Evolutionary conservation across 2,888 invertebrate genomes (phyloP).

Genomic region (Xylophagus ater): DNA sequence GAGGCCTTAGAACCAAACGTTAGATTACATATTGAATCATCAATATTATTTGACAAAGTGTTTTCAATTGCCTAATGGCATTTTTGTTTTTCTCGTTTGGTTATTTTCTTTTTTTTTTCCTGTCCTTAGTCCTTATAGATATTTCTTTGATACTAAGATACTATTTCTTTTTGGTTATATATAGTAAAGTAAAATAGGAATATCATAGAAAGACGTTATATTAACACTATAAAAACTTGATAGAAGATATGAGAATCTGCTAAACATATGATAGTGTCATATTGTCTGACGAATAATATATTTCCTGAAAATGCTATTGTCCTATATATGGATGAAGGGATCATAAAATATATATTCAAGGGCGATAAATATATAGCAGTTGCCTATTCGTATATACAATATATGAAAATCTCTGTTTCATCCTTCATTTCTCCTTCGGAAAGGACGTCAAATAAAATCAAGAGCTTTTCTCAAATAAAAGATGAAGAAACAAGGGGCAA

Average conservation of each 20-base stretch:
- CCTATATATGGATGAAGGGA: too few species aligned
- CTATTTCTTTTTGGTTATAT: too few species aligned
- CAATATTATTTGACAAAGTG: conserved; percentile 17
- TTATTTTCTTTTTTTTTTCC: conserved; percentile 6
- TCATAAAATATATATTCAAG: too few species aligned
- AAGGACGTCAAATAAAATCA: too few species aligned
- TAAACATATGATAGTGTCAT: too few species aligned
- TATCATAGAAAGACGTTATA: too few species aligned
- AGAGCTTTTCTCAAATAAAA: conserved; percentile 3
- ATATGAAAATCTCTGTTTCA: background rate
- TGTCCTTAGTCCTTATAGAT: conserved; percentile 4
- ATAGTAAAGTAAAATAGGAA: too few species aligned
- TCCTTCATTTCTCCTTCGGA: background rate
- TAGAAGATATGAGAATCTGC: too few species aligned
- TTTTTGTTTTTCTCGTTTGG: conserved; percentile 8
- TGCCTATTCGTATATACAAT: background rate
- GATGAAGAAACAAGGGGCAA: conserved; percentile 6
- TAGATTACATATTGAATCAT: conserved; percentile 14
- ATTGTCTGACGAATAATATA: too few species aligned
- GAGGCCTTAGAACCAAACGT: conserved; percentile 4
- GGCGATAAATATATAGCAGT: background rate
- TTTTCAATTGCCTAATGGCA: conserved; percentile 18
- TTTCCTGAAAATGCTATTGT: too few species aligned
- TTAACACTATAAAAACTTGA: conserved; percentile 3
- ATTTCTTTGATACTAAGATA: conserved; percentile 7